Percentiles rank a stretch among this genome's conserved stretches.
Conservation (phyloP, 2,797 vertebrate species). For the Artibeus jamaicensis region DNA sequence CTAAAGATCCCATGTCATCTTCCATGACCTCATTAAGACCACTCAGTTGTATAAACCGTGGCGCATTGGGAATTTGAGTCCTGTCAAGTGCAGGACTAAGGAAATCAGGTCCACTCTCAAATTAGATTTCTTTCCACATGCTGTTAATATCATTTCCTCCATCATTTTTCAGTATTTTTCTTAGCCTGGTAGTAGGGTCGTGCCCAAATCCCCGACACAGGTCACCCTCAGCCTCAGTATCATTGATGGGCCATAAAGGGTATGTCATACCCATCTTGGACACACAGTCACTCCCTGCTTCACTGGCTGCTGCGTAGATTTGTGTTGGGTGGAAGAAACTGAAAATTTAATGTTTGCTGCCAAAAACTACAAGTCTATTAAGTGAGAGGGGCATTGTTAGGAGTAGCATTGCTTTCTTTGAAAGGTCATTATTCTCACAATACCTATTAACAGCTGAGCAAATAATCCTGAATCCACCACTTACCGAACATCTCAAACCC, state of each 20-base stretch:
- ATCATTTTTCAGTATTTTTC: slow-evolving; percentile 34
- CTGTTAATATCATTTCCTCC: background rate
- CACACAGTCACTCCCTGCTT: background rate
- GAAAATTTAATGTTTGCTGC: background rate
- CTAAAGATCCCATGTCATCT: background rate
- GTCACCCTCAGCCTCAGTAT: background rate
- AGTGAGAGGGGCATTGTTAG: background rate
- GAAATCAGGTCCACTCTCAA: slow-evolving; percentile 13
- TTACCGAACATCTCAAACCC: background rate
- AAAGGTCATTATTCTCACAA: background rate
- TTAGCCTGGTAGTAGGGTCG: background rate
- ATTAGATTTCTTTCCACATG: slow-evolving; percentile 3
- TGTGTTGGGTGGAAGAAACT: background rate
- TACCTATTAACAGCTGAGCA: background rate
- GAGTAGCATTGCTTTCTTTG: background rate
- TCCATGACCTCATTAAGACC: slow-evolving; percentile 34
- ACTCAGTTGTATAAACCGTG: background rate
- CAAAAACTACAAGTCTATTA: background rate
- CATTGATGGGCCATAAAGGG: background rate
- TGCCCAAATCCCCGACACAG: background rate
- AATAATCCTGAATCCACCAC: background rate
- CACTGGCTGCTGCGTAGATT: background rate
- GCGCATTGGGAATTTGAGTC: slow-evolving; percentile 5
- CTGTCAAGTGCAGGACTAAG: slow-evolving; percentile 32
- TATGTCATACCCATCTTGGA: background rate